Evolutionary conservation across 2,888 invertebrate genomes (phyloP).

Genomic region (Ochropleura leucogaster): DNA sequence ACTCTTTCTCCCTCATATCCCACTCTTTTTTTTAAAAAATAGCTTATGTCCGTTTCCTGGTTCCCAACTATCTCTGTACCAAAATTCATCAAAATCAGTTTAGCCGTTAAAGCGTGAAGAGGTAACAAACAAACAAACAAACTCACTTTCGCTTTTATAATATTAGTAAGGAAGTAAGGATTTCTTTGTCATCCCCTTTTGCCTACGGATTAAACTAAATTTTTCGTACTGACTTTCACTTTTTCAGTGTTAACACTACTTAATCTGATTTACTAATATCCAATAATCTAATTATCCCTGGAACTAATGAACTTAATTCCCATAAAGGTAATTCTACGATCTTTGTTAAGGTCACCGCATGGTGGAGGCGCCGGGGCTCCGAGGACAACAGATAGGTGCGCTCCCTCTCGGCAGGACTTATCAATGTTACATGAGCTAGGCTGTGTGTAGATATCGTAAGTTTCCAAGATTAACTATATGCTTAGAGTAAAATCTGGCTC

Average conservation of each 20-base stretch:
- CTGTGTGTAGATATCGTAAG: conserved; percentile 19
- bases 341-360: neutral
- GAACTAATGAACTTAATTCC: conserved; percentile 36
- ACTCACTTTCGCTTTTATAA: no score
- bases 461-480: neutral
- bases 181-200: neutral
- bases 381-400: neutral
- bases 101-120: no score
- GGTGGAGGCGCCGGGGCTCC: neutral
- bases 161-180: no score
- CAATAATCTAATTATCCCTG: no score
- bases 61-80: no score
- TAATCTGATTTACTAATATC: conserved; percentile 3
- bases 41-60: no score
- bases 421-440: conserved; percentile 38
- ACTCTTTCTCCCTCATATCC: no score
- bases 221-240: neutral
- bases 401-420: conserved; percentile 4
- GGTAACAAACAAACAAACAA: no score
- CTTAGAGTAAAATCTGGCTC: conserved; percentile 2
- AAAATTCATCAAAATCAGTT: no score
- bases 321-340: conserved; percentile 33
- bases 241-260: conserved; percentile 16
- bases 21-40: no score
- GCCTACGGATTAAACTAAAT: neutral